Percentiles rank a stretch among this genome's conserved stretches.
These are phyloP conservation scores for Lymantria dispar DNA, from an alignment of 2,888 invertebrate genomes.

Conservation along the genomic window DNA sequence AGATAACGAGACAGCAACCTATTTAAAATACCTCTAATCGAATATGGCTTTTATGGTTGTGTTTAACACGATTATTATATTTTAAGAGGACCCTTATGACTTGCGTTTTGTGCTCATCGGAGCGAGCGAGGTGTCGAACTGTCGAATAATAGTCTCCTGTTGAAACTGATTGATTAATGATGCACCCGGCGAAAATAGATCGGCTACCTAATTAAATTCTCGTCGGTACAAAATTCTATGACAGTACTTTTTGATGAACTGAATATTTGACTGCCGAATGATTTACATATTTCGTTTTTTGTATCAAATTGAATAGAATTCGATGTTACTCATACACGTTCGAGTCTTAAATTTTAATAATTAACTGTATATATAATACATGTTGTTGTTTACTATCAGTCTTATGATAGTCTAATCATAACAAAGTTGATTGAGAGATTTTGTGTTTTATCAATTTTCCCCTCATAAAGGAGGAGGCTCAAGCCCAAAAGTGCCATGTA, in stretches of 20 bases:
- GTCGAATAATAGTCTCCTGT: constrained; percentile 68
- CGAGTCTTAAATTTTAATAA: not conserved
- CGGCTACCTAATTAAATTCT: constrained; percentile 74
- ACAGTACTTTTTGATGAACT: constrained; percentile 44
- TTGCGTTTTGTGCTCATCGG: constrained; percentile 64
- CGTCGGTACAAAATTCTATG: constrained; percentile 39
- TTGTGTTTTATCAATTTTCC: no score
- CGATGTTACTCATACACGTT: not conserved
- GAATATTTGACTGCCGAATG: constrained; percentile 36
- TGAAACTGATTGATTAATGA: constrained; percentile 78
- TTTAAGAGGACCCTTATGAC: constrained; percentile 78
- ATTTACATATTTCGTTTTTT: constrained; percentile 21
- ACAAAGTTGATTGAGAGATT: no score
- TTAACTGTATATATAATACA: no score
- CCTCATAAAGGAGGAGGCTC: no score
- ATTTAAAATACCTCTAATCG: constrained; percentile 76
- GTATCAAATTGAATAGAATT: not conserved
- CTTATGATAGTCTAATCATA: no score
- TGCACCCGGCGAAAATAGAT: constrained; percentile 69
- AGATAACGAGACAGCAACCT: constrained; percentile 75
- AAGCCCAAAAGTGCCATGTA: no score
- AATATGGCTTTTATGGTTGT: constrained; percentile 78
- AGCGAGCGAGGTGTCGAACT: constrained; percentile 70
- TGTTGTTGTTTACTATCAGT: no score
- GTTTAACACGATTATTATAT: constrained; percentile 82